Evolutionary conservation across 2,888 invertebrate species (phyloP), one percentile per base, ranked within the genome.

Genomic region (Andrena minutula): DNA sequence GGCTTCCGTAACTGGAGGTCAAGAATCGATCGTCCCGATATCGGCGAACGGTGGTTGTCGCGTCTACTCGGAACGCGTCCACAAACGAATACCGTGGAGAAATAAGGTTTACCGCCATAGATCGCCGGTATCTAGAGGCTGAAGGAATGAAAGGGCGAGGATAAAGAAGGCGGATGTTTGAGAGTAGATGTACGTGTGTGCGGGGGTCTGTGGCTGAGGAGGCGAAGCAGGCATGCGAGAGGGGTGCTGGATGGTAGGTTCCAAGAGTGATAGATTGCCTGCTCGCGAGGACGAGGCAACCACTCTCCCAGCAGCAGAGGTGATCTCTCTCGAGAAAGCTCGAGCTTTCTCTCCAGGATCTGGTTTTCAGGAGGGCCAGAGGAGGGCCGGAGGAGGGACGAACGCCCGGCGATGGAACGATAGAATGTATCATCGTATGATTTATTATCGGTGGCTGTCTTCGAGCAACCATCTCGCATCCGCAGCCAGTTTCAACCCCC

Each of bases 371-470:
- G 41, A 16, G 16, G 41, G 41, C 41, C 41, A 12, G 12, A 86
- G 75, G 83, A 80, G 77, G 79, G 73, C 83, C 78, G 79, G 68
- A 80, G 56, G 84, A 84, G 56, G 47, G 26, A 58, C 81, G 83
- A 83, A 68, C 84, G 86, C 85, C 75, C 81, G 76, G 83, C 89
- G 89, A 88, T 89, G 88, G 90, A 88, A 90, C 89, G 91, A 91
- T 92, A 91, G 90, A 91, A 92, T 91, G 92, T 92, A 92, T 92
- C 92, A 92, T 92, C 92, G 89, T 88, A 92, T 92, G 92, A 92
- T 92, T 92, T 92, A 92, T 92, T 92, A 92, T 92, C 89, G 88
- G 86, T 85, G 82, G 88, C 89, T 90, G 89, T 90, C 89, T 88
- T 87, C 88, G 86, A 84, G 85, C 88, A 81, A 84, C 88, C 87